Conservation (phyloP, 2,888 invertebrate species). For the Platerodrilus igneus region DNA sequence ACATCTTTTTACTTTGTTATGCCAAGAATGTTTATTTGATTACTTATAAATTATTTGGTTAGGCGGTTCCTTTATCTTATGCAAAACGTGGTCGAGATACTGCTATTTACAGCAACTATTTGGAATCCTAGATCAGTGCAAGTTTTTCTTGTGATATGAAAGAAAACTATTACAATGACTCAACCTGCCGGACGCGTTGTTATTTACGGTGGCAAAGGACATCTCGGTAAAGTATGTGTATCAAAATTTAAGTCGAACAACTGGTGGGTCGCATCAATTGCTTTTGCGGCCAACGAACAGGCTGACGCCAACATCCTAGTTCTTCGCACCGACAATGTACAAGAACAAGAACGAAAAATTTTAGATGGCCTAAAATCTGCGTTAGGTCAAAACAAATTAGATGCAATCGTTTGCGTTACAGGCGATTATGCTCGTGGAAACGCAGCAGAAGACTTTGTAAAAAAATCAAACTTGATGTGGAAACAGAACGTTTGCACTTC, state of each 20-base stretch:
- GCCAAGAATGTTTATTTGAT: no score
- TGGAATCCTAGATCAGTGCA: no score
- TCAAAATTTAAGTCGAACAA: slow-evolving; percentile 56
- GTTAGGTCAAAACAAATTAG: slow-evolving; percentile 72
- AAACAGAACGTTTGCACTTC: slow-evolving; percentile 94
- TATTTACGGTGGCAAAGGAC: slow-evolving; percentile 89
- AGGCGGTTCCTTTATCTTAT: no score
- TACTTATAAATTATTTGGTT: no score
- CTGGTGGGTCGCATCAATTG: slow-evolving; percentile 21
- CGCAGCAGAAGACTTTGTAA: slow-evolving; percentile 77
- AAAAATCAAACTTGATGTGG: slow-evolving; percentile 87
- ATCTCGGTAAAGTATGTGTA: slow-evolving; percentile 79
- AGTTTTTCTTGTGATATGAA: no score
- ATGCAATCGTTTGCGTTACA: slow-evolving; percentile 91
- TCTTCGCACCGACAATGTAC: slow-evolving; percentile 66
- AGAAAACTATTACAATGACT: no score
- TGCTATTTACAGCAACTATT: no score
- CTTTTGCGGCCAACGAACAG: slow-evolving; percentile 47
- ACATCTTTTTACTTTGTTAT: no score
- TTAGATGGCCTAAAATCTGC: slow-evolving; percentile 57
- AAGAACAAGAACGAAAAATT: slow-evolving; percentile 67
- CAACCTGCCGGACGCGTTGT: slow-evolving; percentile 59
- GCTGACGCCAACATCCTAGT: slow-evolving; percentile 84
- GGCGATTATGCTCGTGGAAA: slow-evolving; percentile 96
- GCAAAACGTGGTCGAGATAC: no score